Base-by-base conservation (phyloP, 2,888 invertebrate genomes). In the Zonitis immaculata region DNA sequence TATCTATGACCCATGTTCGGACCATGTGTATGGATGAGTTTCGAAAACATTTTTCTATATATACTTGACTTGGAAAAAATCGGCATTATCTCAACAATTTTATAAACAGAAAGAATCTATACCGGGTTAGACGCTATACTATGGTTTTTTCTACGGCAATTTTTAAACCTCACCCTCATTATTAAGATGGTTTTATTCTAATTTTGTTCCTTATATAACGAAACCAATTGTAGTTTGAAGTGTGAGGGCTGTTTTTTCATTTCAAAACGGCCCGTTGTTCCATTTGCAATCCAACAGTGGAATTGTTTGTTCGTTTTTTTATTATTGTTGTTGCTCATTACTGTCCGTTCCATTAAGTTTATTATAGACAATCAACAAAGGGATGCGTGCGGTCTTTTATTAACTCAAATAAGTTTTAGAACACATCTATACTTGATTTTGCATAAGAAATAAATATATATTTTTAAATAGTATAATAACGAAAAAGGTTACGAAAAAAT, bases 351-450 rank as follows among this genome's bases (percentile, higher is more conserved):
- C 68, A 69, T 70, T 70, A 71, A 68, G 56, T 71, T 69, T 68
- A 70, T 64, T 58, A n/a, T n/a, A 62, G 65, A 57, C 64, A 69
- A 70, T 71, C 71, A 69, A 67, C 67, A 67, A 59, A 64, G 62
- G 62, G n/a, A n/a, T n/a, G n/a, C n/a, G n/a, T 65, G 68, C 59
- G 66, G 68, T 65, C 64, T 67, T 67, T 70, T 68, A 65, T 64
- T 64, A 63, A 62, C 64, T 64, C n/a, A 62, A 69, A 68, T 66
- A 65, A 65, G 63, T 66, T 63, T n/a, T 54, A 59, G 66, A 66
- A 66, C 67, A 65, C 67, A 63, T 64, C 65, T 64, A n/a, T n/a
- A n/a, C 61, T 62, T 59, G 63, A 66, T 65, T 59, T 63, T 50
- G 43, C n/a, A n/a, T n/a, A n/a, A n/a, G n/a, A n/a, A n/a, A n/a